These are phyloP conservation scores for Punctoribates punctum DNA, from an alignment of 2,888 invertebrate species.

Conservation along the genomic window DNA sequence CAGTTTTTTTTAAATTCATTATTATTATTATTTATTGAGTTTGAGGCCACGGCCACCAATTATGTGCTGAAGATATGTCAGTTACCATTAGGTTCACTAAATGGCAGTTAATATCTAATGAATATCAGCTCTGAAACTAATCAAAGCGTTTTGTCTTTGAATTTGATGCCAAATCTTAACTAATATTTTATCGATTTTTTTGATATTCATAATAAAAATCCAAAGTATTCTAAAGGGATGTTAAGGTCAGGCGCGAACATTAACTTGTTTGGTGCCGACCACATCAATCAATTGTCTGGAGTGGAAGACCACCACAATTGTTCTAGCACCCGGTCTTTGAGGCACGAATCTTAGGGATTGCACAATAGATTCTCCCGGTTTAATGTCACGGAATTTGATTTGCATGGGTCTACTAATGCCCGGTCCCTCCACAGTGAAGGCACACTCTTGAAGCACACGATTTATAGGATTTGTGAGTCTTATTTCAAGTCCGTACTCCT, in stretches of 20 bases:
- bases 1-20: conserved; percentile 26
- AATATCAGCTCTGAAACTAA: not conserved
- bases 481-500: conserved; percentile 60
- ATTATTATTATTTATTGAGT: conserved; percentile 20
- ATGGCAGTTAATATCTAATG: conserved; percentile 22
- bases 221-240: not conserved
- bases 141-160: no score
- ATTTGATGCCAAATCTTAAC: no score
- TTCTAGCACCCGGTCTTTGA: conserved; percentile 61
- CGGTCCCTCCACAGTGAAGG: conserved; percentile 67
- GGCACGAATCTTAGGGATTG: conserved; percentile 63
- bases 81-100: conserved; percentile 14
- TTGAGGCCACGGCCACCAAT: conserved; percentile 34
- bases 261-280: conserved; percentile 63
- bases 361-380: conserved; percentile 62
- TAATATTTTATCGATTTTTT: not conserved
- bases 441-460: conserved; percentile 63
- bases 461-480: conserved; percentile 68
- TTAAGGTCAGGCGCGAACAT: conserved; percentile 52
- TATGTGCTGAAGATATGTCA: conserved; percentile 16
- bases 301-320: conserved; percentile 67
- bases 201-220: not conserved
- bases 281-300: conserved; percentile 68
- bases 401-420: conserved; percentile 61
- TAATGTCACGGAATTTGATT: conserved; percentile 58